phyloP scores from a whole-genome alignment of 2,888 invertebrate species.

The Ophion ventricosus region DNA sequence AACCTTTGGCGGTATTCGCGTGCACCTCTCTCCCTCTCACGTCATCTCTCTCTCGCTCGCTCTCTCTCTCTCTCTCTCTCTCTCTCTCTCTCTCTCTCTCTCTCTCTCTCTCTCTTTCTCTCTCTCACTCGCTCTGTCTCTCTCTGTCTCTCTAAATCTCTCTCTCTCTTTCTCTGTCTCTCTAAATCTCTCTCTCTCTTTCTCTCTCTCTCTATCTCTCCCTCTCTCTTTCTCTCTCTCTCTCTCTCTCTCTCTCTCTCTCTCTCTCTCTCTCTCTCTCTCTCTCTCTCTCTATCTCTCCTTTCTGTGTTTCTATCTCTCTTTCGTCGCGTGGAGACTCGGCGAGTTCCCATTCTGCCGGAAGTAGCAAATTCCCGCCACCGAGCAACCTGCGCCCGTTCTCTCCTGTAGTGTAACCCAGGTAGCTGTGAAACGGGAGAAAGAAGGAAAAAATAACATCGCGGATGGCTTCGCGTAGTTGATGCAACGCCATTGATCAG shows the following conservation, averaged over 20 bases:
- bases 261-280: neutral
- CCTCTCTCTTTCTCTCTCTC: neutral
- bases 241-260: too few species aligned
- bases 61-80: constrained; percentile 1
- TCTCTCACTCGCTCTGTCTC: too few species aligned
- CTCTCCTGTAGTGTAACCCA: neutral
- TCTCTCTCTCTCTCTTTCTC: too few species aligned
- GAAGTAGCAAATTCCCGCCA: neutral
- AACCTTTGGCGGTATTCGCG: neutral
- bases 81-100: neutral
- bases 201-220: neutral
- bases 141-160: too few species aligned
- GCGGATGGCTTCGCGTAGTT: constrained; percentile 3
- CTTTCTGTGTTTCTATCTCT: too few species aligned
- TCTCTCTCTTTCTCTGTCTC: too few species aligned
- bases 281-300: neutral
- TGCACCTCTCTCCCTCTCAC: neutral
- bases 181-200: neutral
- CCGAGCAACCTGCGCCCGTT: neutral
- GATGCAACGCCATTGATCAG: constrained; percentile 11
- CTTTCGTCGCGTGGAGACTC: neutral
- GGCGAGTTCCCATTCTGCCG: neutral
- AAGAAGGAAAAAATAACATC: neutral
- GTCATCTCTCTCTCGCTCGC: neutral
- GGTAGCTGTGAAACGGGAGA: neutral